phyloP scores from a whole-genome alignment of 2,113 vertebrate species.

The Mobula hypostoma region DNA sequence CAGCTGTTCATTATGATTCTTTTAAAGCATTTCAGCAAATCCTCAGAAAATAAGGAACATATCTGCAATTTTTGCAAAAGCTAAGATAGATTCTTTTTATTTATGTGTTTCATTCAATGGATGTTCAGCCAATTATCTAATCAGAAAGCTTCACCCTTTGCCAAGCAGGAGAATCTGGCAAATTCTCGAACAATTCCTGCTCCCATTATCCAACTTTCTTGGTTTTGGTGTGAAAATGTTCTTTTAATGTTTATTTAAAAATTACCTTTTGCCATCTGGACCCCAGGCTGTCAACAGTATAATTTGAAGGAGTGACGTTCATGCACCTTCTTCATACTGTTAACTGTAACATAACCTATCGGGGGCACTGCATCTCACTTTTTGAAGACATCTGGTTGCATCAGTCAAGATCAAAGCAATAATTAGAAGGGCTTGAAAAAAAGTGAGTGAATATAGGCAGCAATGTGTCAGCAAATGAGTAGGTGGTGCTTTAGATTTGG shows the following conservation, averaged over 20 bases:
- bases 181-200: not conserved
- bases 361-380: not conserved
- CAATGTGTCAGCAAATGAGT: not conserved
- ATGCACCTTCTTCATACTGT: not conserved
- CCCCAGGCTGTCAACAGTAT: not conserved
- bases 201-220: not conserved
- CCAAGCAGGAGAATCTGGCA: not conserved
- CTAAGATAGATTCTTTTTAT: not conserved
- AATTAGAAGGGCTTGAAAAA: not conserved
- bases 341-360: not conserved
- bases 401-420: constrained; percentile 10
- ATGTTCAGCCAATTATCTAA: not conserved
- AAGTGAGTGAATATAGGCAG: not conserved
- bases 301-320: not conserved
- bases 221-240: not conserved
- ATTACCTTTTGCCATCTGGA: not conserved
- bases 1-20: not conserved
- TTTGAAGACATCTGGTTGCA: not conserved
- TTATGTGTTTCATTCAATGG: not conserved
- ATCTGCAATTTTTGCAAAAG: not conserved
- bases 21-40: not conserved
- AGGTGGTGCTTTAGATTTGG: not conserved
- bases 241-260: not conserved
- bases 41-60: not conserved
- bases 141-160: not conserved